Evolutionary conservation across 2,888 invertebrate species (phyloP).

Genomic region (Nomada flava): DNA sequence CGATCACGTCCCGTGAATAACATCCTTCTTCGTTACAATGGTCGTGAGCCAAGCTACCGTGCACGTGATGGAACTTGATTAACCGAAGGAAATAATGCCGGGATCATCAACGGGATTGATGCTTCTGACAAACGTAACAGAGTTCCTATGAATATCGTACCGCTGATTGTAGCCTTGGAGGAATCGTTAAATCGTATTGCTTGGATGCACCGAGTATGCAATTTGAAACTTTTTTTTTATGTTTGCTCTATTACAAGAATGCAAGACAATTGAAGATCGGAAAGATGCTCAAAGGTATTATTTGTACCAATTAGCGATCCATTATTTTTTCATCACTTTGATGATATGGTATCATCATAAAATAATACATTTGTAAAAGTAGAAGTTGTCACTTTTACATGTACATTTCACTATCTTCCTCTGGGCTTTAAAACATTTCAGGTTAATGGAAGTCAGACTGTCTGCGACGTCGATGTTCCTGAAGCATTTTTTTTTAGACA

Average conservation of each 20-base stretch:
- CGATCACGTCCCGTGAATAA: slow-evolving; percentile 65
- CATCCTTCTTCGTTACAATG: slow-evolving; percentile 57
- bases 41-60: slow-evolving; percentile 3
- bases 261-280: neutral
- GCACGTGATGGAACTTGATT: slow-evolving; percentile 20
- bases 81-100: slow-evolving; percentile 27
- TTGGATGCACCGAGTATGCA: neutral
- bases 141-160: neutral
- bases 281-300: neutral
- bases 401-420: too few species aligned
- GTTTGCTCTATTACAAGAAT: neutral
- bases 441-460: too few species aligned
- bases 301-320: too few species aligned
- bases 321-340: too few species aligned
- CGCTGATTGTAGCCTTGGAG: neutral
- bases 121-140: neutral
- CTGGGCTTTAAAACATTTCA: too few species aligned
- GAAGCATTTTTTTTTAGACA: too few species aligned
- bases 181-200: neutral
- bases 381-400: too few species aligned
- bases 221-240: too few species aligned
- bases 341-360: too few species aligned
- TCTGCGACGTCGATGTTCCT: too few species aligned
- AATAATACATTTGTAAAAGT: too few species aligned
- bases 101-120: slow-evolving; percentile 25